A percentile compares a stretch with the other conserved stretches of the same genome.
Conservation (phyloP, 2,888 invertebrate species). For the Drosophila diplacantha region DNA sequence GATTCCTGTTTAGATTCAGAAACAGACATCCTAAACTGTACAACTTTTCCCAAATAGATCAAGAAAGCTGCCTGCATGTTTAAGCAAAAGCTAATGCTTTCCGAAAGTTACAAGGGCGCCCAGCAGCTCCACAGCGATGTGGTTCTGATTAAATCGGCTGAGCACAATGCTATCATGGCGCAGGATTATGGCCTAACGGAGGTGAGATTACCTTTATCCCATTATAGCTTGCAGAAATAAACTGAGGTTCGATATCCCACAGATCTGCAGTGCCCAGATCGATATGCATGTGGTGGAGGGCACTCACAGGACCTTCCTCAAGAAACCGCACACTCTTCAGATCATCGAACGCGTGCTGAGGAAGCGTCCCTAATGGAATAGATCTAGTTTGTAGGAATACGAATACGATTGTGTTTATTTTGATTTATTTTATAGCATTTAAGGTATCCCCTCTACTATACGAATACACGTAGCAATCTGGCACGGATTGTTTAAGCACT, state of each 20-base stretch:
- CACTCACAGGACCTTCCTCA: conserved; percentile 92
- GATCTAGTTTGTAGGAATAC: conserved; percentile 11
- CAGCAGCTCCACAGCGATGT: conserved; percentile 84
- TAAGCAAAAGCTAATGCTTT: conserved; percentile 88
- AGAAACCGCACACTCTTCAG: conserved; percentile 83
- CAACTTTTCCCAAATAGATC: conserved; percentile 72
- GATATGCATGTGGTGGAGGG: conserved; percentile 84
- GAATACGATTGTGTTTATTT: conserved; percentile 7
- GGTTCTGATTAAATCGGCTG: conserved; percentile 89
- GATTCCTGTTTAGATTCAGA: neutral
- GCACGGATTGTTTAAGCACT: conserved; percentile 21
- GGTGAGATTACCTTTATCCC: conserved; percentile 79
- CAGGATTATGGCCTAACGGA: conserved; percentile 93
- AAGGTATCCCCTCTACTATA: conserved; percentile 11
- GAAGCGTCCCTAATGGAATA: conserved; percentile 40
- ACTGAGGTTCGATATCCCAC: conserved; percentile 45
- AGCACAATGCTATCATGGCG: conserved; percentile 89
- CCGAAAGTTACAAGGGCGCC: conserved; percentile 86
- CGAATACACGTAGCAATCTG: conserved; percentile 32
- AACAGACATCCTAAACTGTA: neutral
- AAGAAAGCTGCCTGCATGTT: conserved; percentile 87
- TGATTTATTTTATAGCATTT: conserved; percentile 18
- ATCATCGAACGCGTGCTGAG: conserved; percentile 81
- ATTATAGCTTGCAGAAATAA: neutral
- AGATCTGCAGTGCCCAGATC: conserved; percentile 85